A percentile compares a stretch with the other conserved stretches of the same genome.
phyloP scores from a whole-genome alignment of 2,888 invertebrate genomes.

The Mesorhabditis sp. region DNA sequence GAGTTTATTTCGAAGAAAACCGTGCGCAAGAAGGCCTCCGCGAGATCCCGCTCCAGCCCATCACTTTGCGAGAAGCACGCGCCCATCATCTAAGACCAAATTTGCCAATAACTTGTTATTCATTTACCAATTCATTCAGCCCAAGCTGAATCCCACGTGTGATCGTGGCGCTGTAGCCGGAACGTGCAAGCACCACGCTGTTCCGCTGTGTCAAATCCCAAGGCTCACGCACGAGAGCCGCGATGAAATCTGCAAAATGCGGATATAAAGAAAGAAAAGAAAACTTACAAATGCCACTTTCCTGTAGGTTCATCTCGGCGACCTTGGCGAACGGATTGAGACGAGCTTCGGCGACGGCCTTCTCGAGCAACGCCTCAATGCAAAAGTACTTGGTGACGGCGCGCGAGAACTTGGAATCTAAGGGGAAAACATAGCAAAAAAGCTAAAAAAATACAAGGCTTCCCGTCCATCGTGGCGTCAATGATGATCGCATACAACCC shows the following conservation, averaged over 20 bases:
- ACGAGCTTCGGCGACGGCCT: too few species aligned
- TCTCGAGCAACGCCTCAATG: too few species aligned
- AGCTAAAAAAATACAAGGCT: not conserved
- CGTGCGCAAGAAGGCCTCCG: not conserved
- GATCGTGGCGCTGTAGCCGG: not conserved
- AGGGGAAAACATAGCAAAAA: too few species aligned
- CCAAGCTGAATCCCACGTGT: not conserved
- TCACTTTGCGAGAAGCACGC: not conserved
- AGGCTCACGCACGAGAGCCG: not conserved
- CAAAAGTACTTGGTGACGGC: too few species aligned
- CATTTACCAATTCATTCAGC: not conserved
- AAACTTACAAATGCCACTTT: too few species aligned
- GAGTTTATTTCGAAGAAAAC: not conserved
- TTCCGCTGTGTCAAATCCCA: too few species aligned
- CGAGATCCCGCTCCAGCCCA: not conserved
- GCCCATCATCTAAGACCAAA: conserved; percentile 1
- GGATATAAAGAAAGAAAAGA: not conserved
- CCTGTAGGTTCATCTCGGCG: too few species aligned
- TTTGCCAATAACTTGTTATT: too few species aligned
- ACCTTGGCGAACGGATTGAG: too few species aligned
- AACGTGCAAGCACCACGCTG: not conserved
- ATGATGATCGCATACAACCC: not conserved
- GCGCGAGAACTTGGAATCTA: not conserved
- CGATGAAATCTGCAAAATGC: not conserved
- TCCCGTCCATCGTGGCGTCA: conserved; percentile 5